Evolutionary conservation across 2,888 invertebrate genomes (phyloP).

Genomic region (Caenorhabditis doughertyi): DNA sequence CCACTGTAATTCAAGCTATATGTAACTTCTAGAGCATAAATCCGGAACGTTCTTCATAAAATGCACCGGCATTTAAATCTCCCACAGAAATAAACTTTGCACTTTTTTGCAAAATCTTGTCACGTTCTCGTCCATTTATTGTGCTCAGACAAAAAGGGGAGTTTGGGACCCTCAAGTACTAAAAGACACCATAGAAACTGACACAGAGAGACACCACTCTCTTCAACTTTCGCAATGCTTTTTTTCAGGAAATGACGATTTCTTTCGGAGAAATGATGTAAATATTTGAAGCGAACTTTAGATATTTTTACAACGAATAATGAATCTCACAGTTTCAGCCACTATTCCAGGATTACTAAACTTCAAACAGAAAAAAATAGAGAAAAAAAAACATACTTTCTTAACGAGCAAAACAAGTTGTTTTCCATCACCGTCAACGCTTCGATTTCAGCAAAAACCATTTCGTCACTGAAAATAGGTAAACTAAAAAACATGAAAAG

Average conservation of each 20-base stretch:
- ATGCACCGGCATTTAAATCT: too few relatives aligned
- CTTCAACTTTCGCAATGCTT: conserved; percentile 29
- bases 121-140: conserved; percentile 5
- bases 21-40: too few relatives aligned
- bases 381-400: conserved; percentile 67
- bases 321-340: conserved; percentile 14
- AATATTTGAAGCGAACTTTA: background rate
- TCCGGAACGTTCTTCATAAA: too few relatives aligned
- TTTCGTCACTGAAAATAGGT: conserved; percentile 66
- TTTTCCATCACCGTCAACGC: conserved; percentile 75
- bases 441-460: conserved; percentile 69
- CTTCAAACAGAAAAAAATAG: background rate
- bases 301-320: background rate
- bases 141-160: background rate
- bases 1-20: too few relatives aligned
- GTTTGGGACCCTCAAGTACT: conserved; percentile 12
- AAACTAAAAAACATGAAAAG: conserved; percentile 17
- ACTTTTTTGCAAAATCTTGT: conserved; percentile 4
- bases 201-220: conserved; percentile 39
- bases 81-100: conserved; percentile 39
- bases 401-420: conserved; percentile 71
- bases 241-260: conserved; percentile 30
- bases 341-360: conserved; percentile 8
- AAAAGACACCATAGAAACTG: conserved; percentile 34
- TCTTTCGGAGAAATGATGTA: conserved; percentile 5